A percentile compares a stretch with the other conserved stretches of the same genome.
These are phyloP conservation scores for Gadopsis bispinosus DNA, from an alignment of 2,797 vertebrate species.

Conservation along the genomic window DNA sequence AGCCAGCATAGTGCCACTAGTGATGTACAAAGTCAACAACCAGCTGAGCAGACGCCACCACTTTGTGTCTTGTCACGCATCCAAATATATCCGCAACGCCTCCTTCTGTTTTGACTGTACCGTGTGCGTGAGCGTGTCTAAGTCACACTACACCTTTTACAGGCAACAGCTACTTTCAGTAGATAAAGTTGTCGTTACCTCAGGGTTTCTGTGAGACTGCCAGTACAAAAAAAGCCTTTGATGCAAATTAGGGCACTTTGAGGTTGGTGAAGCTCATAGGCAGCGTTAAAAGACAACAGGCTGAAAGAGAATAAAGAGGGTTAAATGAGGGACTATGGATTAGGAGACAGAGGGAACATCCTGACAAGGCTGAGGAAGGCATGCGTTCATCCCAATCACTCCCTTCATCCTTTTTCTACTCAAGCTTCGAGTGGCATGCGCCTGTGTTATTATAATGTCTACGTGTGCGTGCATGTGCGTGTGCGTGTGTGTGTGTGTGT, in stretches of 20 bases:
- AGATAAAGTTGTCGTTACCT: constrained; percentile 42
- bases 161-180: constrained; percentile 46
- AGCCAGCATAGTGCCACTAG: constrained; percentile 30
- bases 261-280: neutral
- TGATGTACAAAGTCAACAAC: constrained; percentile 51
- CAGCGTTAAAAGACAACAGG: neutral
- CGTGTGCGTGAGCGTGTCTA: constrained; percentile 12
- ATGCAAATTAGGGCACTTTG: constrained; percentile 21
- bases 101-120: constrained; percentile 36
- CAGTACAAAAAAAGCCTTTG: neutral
- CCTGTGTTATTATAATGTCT: constrained; percentile 7
- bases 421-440: neutral
- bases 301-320: neutral
- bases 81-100: constrained; percentile 61
- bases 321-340: neutral
- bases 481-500: constrained; percentile 19
- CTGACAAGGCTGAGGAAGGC: constrained; percentile 4
- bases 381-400: constrained; percentile 1
- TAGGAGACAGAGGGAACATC: neutral
- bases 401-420: neutral
- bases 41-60: constrained; percentile 36
- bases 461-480: constrained; percentile 6
- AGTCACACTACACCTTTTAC: constrained; percentile 49
- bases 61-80: constrained; percentile 54
- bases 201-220: constrained; percentile 18